Conservation (phyloP, 2,797 vertebrate species). For the Rhodeus uyekii region DNA sequence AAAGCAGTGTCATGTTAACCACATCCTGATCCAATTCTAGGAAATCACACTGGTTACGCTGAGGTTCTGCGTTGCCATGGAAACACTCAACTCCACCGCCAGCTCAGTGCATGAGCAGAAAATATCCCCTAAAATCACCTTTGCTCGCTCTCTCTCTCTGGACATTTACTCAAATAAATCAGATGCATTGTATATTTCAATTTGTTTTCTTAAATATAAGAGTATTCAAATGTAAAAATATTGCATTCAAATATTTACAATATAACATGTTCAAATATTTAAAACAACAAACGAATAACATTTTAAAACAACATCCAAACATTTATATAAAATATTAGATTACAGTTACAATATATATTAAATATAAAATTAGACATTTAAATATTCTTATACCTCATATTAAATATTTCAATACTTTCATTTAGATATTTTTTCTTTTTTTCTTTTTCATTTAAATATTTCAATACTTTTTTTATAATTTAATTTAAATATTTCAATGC, state of each 20-base stretch:
- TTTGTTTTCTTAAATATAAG: neutral
- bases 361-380: neutral
- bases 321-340: neutral
- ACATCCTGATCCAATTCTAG: constrained; percentile 54
- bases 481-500: neutral
- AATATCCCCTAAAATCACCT: neutral
- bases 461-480: no score
- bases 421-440: no score
- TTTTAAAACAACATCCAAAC: no score
- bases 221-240: neutral
- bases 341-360: neutral
- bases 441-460: no score
- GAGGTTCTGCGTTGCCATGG: constrained; percentile 18
- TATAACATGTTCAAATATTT: neutral
- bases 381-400: neutral
- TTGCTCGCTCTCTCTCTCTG: neutral
- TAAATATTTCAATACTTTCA: no score
- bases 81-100: neutral
- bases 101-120: neutral
- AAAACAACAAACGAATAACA: no score
- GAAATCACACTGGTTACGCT: constrained; percentile 27
- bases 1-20: constrained; percentile 28
- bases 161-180: neutral
- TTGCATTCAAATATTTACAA: neutral
- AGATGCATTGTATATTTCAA: neutral